Base-by-base conservation (phyloP, 2,888 invertebrate genomes). In the Pachydiplax longipennis region DNA sequence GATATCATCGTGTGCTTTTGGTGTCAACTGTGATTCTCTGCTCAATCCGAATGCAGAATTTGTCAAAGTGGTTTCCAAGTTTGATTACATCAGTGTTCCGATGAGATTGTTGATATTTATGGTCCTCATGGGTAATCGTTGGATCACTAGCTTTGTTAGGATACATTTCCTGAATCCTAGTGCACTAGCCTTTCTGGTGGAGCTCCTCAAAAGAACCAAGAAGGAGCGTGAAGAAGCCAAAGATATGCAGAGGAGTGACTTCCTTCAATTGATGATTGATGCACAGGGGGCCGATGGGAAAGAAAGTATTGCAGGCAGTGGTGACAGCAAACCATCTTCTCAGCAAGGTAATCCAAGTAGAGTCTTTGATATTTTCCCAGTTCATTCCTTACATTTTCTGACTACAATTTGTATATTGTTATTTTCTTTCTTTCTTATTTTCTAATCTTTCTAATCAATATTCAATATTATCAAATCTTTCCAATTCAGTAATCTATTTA, bases 1-100 rank as follows among this genome's bases (percentile, higher is more conserved):
- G 1, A 95, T 95, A 91, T 95, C 95, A n/a, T 94, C 94, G 31
- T 95, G 95, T 93, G 95, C 95, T 31, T 95, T 95, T 93, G 95
- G 95, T 1, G 94, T 95, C 22, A 94, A 95, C 92, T 94, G 94
- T 91, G 94, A 95, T 92, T 94, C 95, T 12, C 92, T 95, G n/a
- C 94, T 93, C 87, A 94, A 94, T 91, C 94, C 94, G 92, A 94
- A 95, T 92, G 94, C 95, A 2, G 94, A 95, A 92, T 95, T 95
- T 92, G 93, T 95, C 12, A 94, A 94, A 82, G 91, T 92, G 61
- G 92, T 92, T 2, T 91, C 92, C 8, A 91, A 91, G 37, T 93
- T 93, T 91, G 92, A 92, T 48, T 91, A 92, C 15, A 91, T 93
- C 15, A 87, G 91, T 22, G 80, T 91, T 12, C 53, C 90, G 0